Evolutionary conservation across 2,888 invertebrate genomes (phyloP).

Genomic region (Plutella xylostella): DNA sequence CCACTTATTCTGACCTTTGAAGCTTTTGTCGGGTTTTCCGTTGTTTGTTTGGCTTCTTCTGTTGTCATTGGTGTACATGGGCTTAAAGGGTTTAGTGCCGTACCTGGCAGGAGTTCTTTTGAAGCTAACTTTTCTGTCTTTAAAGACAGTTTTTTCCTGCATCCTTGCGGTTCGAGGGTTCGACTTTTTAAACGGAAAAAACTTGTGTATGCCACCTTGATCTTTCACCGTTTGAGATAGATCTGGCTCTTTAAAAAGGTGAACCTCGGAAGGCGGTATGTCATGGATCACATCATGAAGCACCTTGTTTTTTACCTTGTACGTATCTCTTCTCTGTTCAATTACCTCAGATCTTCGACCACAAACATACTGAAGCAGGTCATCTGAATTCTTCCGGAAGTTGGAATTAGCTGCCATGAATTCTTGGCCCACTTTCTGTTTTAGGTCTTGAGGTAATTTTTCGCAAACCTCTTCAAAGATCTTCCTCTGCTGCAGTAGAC

Average conservation of each 20-base stretch:
- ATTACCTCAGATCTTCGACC: slow-evolving; percentile 8
- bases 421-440: not conserved
- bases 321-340: slow-evolving; percentile 5
- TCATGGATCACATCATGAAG: slow-evolving; percentile 6
- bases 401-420: not conserved
- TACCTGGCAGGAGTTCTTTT: not conserved
- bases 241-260: slow-evolving; percentile 6
- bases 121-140: not conserved
- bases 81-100: no score
- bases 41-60: not conserved
- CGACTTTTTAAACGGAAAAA: slow-evolving; percentile 4
- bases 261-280: slow-evolving; percentile 10
- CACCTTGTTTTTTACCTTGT: slow-evolving; percentile 5
- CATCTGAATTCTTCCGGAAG: not conserved
- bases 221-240: slow-evolving; percentile 1
- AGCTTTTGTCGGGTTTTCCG: not conserved
- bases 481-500: not conserved
- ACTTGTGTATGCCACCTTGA: not conserved
- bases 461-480: not conserved
- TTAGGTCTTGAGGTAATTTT: not conserved
- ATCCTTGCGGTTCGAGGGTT: not conserved
- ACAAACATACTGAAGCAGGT: slow-evolving; percentile 6
- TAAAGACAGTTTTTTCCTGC: not conserved
- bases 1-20: not conserved
- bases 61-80: no score